Evolutionary conservation across 64 coral and sea anemone species (phyloP), one percentile per base, ranked within the genome.

Genomic region (Orbicella faveolata): DNA sequence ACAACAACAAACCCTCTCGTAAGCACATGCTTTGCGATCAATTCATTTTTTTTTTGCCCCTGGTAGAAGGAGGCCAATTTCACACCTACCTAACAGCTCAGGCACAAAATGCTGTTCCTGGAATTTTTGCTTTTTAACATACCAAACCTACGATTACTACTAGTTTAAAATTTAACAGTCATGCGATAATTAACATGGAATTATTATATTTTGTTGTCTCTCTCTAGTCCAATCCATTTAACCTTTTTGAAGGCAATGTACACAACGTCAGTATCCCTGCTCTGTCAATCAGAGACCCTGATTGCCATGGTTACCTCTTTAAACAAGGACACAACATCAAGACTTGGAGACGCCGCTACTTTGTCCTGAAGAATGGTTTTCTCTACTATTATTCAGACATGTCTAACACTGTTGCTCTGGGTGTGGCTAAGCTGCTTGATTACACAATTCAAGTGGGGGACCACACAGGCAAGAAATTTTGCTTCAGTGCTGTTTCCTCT

Each of bases 191-290:
- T 21, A 6, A 23, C 20, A 67, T 67, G 23, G 3, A 7, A 67
- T 67, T 0, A 20, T 20, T 66, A 20, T 52, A 15, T 72, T 14
- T 52, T 72, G 23, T 26, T 53, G 70, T 72, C 44, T 17, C 19
- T 18, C 12, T 39, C 20, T 41, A 85, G 82, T 68, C 82, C 63
- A 85, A 85, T 72, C 82, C 82, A 51, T 92, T 99, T 23, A 91
- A 93, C 62, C 90, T 99, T 74, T 88, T 67, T 36, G 88, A 94
- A 84, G 97, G 94, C 12, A 96, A 83, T 88, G 91, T 99, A 12
- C 97, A 99, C 94, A 99, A 99, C 73, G 97, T 99, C 61, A 95
- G 94, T 76, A 99, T 99, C 78, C 97, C 97, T 20, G 97, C 97
- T 16, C 76, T 99, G 36, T 99, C 97, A 59, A 99, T 99, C 74